A percentile compares a stretch with the other conserved stretches of the same genome.
Evolutionary conservation across 2,797 vertebrate species (phyloP).

Genomic region (Esox lucius): DNA sequence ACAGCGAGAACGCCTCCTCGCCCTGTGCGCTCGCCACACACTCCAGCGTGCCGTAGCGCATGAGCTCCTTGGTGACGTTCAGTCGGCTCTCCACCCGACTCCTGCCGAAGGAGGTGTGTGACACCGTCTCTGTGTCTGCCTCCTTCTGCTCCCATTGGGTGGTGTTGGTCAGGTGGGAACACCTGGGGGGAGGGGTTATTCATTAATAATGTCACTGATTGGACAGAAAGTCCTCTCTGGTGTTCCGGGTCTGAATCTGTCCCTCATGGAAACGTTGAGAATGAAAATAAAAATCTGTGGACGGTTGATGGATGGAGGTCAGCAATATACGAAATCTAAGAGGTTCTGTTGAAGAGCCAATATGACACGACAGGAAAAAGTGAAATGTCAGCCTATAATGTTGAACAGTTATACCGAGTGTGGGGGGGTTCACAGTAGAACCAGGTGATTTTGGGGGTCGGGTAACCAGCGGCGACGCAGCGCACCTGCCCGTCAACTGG

Average conservation of each 20-base stretch:
- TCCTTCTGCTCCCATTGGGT: slow-evolving; percentile 77
- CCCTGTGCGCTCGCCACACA: slow-evolving; percentile 86
- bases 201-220: not conserved
- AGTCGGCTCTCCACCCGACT: slow-evolving; percentile 88
- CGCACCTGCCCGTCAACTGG: slow-evolving; percentile 86
- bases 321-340: too few species aligned
- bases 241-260: not conserved
- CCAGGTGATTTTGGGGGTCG: slow-evolving; percentile 92
- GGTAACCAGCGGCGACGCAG: slow-evolving; percentile 90
- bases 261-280: not conserved
- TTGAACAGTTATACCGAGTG: slow-evolving; percentile 63
- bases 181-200: slow-evolving; percentile 67
- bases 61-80: slow-evolving; percentile 80
- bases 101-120: slow-evolving; percentile 75
- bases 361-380: too few species aligned
- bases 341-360: too few species aligned
- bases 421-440: slow-evolving; percentile 81
- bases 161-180: slow-evolving; percentile 79
- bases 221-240: not conserved
- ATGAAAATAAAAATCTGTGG: not conserved
- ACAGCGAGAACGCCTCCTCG: slow-evolving; percentile 83
- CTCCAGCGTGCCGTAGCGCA: slow-evolving; percentile 83
- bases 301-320: too few species aligned
- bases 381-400: too few species aligned
- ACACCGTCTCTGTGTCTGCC: slow-evolving; percentile 73